Percentiles rank a stretch among this genome's conserved stretches.
Evolutionary conservation across 2,888 invertebrate species (phyloP).

Genomic region (Spicauda simplicius): DNA sequence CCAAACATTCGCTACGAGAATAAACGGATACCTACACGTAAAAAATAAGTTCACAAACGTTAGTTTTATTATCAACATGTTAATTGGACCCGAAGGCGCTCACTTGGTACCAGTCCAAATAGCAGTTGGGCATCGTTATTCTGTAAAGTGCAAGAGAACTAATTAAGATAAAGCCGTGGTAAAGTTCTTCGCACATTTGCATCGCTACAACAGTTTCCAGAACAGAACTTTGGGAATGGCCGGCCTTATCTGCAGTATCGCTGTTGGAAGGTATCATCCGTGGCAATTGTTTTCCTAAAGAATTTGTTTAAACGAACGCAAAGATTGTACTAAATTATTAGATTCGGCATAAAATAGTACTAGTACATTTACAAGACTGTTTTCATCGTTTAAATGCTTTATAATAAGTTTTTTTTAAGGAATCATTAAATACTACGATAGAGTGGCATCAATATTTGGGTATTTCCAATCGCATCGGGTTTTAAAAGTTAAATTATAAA

Average conservation of each 20-base stretch:
- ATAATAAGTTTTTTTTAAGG: too few relatives aligned
- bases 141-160: conserved; percentile 41
- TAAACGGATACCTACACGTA: conserved; percentile 34
- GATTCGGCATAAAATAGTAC: background rate
- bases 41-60: conserved; percentile 47
- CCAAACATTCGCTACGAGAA: conserved; percentile 40
- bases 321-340: background rate
- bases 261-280: conserved; percentile 9
- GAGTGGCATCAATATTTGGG: too few relatives aligned
- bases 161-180: conserved; percentile 33
- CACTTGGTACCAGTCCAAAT: conserved; percentile 73
- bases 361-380: background rate
- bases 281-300: conserved; percentile 22
- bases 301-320: background rate
- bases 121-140: conserved; percentile 48
- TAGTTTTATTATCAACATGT: conserved; percentile 73
- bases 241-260: conserved; percentile 25
- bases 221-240: conserved; percentile 21
- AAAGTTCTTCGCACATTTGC: conserved; percentile 37
- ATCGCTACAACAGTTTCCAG: conserved; percentile 36
- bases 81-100: conserved; percentile 70
- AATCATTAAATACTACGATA: too few relatives aligned
- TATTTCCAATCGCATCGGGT: too few relatives aligned
- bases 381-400: too few relatives aligned
- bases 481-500: too few relatives aligned